Percentiles rank a stretch among this genome's conserved stretches.
These are phyloP conservation scores for Herminia tarsipennalis DNA, from an alignment of 2,888 invertebrate genomes.

Conservation along the genomic window DNA sequence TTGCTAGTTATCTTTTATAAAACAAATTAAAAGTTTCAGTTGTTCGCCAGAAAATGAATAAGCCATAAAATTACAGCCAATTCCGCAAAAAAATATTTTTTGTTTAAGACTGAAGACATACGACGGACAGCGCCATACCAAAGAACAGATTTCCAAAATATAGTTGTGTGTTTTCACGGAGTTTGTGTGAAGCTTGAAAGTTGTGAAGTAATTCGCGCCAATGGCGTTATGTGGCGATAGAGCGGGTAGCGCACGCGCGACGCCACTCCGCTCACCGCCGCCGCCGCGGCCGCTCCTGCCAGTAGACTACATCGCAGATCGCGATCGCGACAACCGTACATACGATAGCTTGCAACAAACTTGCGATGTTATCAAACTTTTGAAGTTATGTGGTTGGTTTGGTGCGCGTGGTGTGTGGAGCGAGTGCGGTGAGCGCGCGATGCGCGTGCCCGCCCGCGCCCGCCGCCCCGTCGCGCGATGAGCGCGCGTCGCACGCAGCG, in stretches of 20 bases:
- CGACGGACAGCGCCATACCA: too few relatives aligned
- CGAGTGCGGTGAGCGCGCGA: slow-evolving; percentile 68
- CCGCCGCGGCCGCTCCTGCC: slow-evolving; percentile 71
- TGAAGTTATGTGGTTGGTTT: slow-evolving; percentile 18
- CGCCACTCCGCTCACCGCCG: slow-evolving; percentile 70
- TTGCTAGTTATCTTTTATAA: too few relatives aligned
- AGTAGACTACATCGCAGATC: slow-evolving; percentile 47
- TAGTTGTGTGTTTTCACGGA: slow-evolving; percentile 22
- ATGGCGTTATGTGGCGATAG: slow-evolving; percentile 34
- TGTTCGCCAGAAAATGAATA: too few relatives aligned
- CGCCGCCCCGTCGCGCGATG: slow-evolving; percentile 73
- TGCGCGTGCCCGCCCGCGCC: slow-evolving; percentile 62
- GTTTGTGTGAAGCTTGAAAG: slow-evolving; percentile 39
- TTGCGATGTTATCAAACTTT: slow-evolving; percentile 7
- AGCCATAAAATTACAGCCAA: too few relatives aligned
- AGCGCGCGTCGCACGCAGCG: slow-evolving; percentile 70
- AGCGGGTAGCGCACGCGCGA: slow-evolving; percentile 78
- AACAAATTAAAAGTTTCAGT: too few relatives aligned
- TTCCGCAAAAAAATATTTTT: too few relatives aligned
- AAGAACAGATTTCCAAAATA: slow-evolving; percentile 1
- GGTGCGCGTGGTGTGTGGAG: slow-evolving; percentile 32
- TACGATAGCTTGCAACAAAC: slow-evolving; percentile 1
- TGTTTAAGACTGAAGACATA: too few relatives aligned
- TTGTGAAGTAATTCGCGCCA: slow-evolving; percentile 47
- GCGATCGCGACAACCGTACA: slow-evolving; percentile 55